Base-by-base conservation (phyloP, 2,113 vertebrate genomes). In the Sakesphorus luctuosus region DNA sequence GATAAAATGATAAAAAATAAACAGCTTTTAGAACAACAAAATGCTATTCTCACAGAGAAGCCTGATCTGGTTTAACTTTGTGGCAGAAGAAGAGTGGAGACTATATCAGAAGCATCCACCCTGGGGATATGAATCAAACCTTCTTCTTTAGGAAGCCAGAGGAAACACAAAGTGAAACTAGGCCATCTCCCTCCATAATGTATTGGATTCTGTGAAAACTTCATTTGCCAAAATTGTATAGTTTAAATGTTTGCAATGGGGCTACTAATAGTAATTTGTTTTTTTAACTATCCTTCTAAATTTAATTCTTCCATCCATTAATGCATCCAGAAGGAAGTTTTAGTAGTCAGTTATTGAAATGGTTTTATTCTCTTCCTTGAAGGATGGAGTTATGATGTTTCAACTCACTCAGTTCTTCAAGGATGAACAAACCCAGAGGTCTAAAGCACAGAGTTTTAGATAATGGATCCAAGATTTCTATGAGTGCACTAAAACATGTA, bases 1-100 rank as follows among this genome's bases (percentile, higher is more conserved):
- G 46, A 92, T 77, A 61, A 79, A 88, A 53, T 8, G 71, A 31
- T 73, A 49, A 94, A 89, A 90, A 88, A 78, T 67, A 90, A 95
- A 89, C 68, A 96, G 24, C 17, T 82, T 93, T 92, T 68, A 49
- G 38, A 90, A 10, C 12, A 87, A 36, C 33, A 89, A 74, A 92
- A 78, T 78, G 40, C 33, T 18, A 36, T 66, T 90, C 43, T 84
- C 55, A 84, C 4, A 47, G 61, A 33, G 25, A 12, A 90, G 29
- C 13, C 29, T 28, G 69, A 75, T 61, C 13, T 74, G 47, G 11
- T 77, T 85, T 43, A 47, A 93, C 62, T 90, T 93, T 52, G 2
- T 40, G 35, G 18, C 9, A 58, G 66, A 78, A 73, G n/a, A 81
- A 56, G 1, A 10, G 8, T 47, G 10, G 40, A 83, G 38, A 7